phyloP scores from a whole-genome alignment of 2,113 vertebrate genomes.

The Oncorhynchus masou region DNA sequence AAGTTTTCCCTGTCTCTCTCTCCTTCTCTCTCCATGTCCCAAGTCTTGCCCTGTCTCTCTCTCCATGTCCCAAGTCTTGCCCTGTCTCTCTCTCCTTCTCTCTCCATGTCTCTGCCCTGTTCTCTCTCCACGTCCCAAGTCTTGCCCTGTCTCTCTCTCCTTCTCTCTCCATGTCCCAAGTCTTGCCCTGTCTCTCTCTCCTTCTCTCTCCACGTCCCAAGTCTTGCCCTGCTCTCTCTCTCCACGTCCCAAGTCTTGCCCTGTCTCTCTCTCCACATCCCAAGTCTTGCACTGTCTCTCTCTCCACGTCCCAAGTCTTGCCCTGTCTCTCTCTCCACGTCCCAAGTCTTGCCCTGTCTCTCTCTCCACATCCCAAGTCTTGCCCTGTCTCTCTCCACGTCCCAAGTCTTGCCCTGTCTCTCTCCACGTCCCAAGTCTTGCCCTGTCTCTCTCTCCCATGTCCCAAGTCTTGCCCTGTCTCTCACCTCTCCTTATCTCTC shows the following conservation, averaged over 20 bases:
- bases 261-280: not conserved
- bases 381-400: too few relatives aligned
- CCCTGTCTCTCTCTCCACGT: not conserved
- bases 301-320: not conserved
- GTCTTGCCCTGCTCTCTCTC: not conserved
- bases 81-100: not conserved
- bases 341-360: too few relatives aligned
- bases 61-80: not conserved
- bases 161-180: not conserved
- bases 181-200: not conserved
- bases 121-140: not conserved
- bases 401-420: not conserved
- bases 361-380: not conserved
- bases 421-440: not conserved
- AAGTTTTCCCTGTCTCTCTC: slow-evolving; percentile 11
- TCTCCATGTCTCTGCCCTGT: not conserved
- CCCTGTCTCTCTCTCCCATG: not conserved
- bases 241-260: not conserved
- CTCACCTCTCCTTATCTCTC: slow-evolving; percentile 33
- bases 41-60: slow-evolving; percentile 5
- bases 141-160: not conserved
- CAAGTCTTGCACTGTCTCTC: not conserved
- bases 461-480: slow-evolving; percentile 17
- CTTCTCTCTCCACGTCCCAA: not conserved
- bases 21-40: not conserved